Evolutionary conservation across 1,140 invertebrate species (phyloP).

Genomic region (Thaumetopoea pityocampa): DNA sequence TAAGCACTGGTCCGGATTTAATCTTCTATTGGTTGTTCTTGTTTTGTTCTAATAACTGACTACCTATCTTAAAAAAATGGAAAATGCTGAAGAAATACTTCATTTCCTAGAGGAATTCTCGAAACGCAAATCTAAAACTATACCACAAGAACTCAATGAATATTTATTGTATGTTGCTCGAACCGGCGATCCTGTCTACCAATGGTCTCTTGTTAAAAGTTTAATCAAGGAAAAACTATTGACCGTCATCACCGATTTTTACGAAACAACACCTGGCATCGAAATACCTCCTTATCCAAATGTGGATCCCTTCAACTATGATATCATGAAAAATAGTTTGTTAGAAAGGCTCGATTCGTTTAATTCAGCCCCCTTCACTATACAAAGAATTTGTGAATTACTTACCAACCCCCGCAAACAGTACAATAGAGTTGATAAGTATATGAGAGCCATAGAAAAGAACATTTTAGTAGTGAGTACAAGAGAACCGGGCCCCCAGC

Average conservation of each 20-base stretch:
- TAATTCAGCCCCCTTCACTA: conserved; percentile 95
- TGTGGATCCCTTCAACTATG: conserved; percentile 93
- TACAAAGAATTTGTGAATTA: conserved; percentile 96
- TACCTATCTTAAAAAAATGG: conserved; percentile 80
- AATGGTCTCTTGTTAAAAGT: conserved; percentile 91
- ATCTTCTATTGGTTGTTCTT: too few species aligned
- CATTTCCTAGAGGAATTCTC: conserved; percentile 90
- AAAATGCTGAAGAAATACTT: conserved; percentile 90
- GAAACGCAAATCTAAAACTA: conserved; percentile 87
- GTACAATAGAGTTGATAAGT: conserved; percentile 97
- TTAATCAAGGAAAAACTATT: conserved; percentile 92
- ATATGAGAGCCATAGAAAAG: conserved; percentile 95
- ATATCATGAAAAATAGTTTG: conserved; percentile 90
- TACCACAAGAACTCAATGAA: conserved; percentile 93
- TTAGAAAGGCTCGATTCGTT: conserved; percentile 90
- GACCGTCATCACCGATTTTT: conserved; percentile 90
- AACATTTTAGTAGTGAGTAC: conserved; percentile 96
- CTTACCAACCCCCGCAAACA: conserved; percentile 93
- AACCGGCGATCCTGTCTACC: conserved; percentile 95
- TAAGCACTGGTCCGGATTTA: too few species aligned
- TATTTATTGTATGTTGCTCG: conserved; percentile 94
- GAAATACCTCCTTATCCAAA: conserved; percentile 89
- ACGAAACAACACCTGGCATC: conserved; percentile 85
- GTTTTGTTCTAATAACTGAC: too few species aligned
- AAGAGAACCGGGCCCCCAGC: conserved; percentile 87